A percentile compares a stretch with the other conserved stretches of the same genome.
These are phyloP conservation scores for Cheirogaleus medius DNA, from an alignment of 2,113 vertebrate genomes.

Conservation along the genomic window DNA sequence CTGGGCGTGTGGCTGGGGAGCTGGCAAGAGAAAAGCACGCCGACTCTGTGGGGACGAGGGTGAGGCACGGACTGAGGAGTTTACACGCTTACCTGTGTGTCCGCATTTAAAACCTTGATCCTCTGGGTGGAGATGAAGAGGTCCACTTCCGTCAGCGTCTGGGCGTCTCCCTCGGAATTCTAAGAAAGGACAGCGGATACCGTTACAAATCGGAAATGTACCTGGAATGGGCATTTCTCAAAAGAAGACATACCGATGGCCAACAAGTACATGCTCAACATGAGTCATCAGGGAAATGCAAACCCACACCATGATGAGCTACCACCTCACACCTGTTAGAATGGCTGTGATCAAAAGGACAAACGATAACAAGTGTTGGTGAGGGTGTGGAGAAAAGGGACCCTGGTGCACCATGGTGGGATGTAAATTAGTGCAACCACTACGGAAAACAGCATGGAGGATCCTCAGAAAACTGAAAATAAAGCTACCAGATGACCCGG, in stretches of 20 bases:
- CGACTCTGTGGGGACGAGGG: not conserved
- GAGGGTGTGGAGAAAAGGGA: not conserved
- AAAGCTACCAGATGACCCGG: not conserved
- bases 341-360: not conserved
- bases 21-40: not conserved
- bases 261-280: not conserved
- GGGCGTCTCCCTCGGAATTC: conserved; percentile 94
- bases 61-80: not conserved
- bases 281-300: not conserved
- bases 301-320: not conserved
- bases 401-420: not conserved
- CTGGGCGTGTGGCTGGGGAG: not conserved
- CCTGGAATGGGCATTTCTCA: not conserved
- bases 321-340: not conserved
- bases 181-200: conserved; percentile 71
- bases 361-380: not conserved
- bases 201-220: not conserved
- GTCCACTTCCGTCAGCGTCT: conserved; percentile 96
- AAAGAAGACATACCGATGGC: not conserved
- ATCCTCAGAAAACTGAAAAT: not conserved
- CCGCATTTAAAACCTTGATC: conserved; percentile 98
- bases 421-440: not conserved
- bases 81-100: conserved; percentile 91
- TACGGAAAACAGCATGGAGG: not conserved
- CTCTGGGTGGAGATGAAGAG: conserved; percentile 99